Base-by-base conservation (phyloP, 1,140 invertebrate genomes). In the Gryon sp. region DNA sequence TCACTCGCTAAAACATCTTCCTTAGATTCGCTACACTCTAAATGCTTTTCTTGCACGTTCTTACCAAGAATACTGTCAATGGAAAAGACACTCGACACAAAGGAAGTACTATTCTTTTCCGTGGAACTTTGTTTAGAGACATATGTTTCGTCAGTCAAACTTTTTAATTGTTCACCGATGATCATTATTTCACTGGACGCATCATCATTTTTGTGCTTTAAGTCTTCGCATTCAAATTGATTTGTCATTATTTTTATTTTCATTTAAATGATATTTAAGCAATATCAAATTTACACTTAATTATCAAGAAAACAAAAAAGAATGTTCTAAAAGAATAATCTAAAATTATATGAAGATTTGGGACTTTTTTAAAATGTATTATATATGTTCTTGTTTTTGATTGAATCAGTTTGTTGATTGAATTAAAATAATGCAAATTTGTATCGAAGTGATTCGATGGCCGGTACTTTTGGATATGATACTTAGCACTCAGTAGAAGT, bases 21-120 rank as follows among this genome's bases (percentile, higher is more conserved):
- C 2, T 78, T 77, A 4, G 36, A 52, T 8, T 80, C 82, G 5
- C 45, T 24, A 16, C 26, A 52, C 4, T 20, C 28, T 8, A 32
- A 48, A 32, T 26, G 52, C 0, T 53, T 53, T 0, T 48, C 34
- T 0, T 80, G 46, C 12, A 48, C 60, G 2, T 77, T 83, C 4
- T 72, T 83, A 0, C 84, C 84, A 0, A 87, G 80, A 50, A 87
- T 87, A 32, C 76, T 85, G 41, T 87, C 85, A 18, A 85, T 85
- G 0, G 83, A 84, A 24, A 85, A 85, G 20, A 82, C 82, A 55
- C 81, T 84, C 3, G 80, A 72, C 48, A 73, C 32, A 9, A 52
- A 18, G 0, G 41, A 30, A 5, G 50, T 19, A 14, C 19, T 59
- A 22, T 43, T 65, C 55, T 7, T 65, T 4, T 22, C 41, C 4